Evolutionary conservation across 1,140 invertebrate genomes (phyloP), one percentile per base, ranked within the genome.

Genomic region (Calliopsis andreniformis): DNA sequence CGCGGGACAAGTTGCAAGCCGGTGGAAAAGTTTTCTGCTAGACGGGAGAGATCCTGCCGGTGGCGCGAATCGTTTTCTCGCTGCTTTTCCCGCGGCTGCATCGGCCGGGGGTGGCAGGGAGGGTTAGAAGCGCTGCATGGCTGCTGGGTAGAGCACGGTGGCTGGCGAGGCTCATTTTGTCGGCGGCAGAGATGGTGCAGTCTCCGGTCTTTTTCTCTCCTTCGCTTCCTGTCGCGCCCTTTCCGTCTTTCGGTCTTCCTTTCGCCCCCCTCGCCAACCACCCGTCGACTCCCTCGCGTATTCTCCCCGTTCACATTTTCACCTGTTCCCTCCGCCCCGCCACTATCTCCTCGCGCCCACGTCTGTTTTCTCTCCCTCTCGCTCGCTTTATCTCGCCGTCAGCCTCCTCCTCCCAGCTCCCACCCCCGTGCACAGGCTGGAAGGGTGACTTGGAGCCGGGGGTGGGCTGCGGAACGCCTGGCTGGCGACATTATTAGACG

Each of bases 401-500:
- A 76, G 58, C 72, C 35, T 18, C 32, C 4, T 14, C 14, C 28
- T 25, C 12, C 12, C 35, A 0, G 35, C 2, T 8, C 35, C 30
- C 23, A 7, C n/a, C 55, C 20, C 25, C 56, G 77, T 76, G 76
- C 82, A 76, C 63, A 56, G n/a, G 42, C 25, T 61, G 14, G 30
- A 16, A 56, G 64, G 83, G 79, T 78, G 82, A 76, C 64, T 82
- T 82, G 75, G 62, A 67, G 82, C 69, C 67, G 79, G 83, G 73
- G 81, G 82, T 84, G 87, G 86, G 88, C 87, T 85, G 86, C 82
- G 86, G 86, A 91, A 90, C 89, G 91, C 88, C 89, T 91, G 89
- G 86, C 88, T 91, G 91, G 89, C 89, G 91, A 92, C 91, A 92
- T 92, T 92, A 92, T 92, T 92, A 92, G 91, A 91, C 91, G 91